Evolutionary conservation across 92 coral and sea anemone genomes (phyloP), one percentile per base, ranked within the genome.

Genomic region (Montipora capitata): DNA sequence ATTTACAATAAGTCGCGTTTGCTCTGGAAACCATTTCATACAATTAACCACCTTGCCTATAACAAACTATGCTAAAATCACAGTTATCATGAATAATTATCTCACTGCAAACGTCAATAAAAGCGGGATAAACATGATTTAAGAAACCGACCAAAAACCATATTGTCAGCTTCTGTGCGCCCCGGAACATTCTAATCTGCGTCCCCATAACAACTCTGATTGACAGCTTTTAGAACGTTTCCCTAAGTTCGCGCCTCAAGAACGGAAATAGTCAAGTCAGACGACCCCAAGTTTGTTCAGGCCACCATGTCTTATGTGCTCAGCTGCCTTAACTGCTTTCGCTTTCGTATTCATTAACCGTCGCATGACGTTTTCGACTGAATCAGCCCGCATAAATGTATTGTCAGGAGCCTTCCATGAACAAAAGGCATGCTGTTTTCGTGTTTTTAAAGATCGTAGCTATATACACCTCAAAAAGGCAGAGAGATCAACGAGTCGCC

Each of bases 241-340:
- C 70, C 41, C 39, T 72, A 79, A 69, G 61, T 61, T 72, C 20
- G 20, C 62, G 79, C 77, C 49, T 39, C 62, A n/a, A 82, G 40
- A 38, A 45, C 52, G 52, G 51, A 63, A 51, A 81, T 81, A 56
- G 72, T 52, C 4, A 59, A 40, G 40, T 15, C 86, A 69, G 85
- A 72, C 67, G 41, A 12, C 14, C 18, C 5, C 7, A 4, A 27
- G 68, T 77, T 85, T 85, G 54, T 76, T 75, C 89, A 85, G 83
- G 74, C 89, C 54, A 10, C 82, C 74, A 18, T 49, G 67, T 64
- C 63, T 18, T 14, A 77, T 85, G 52, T 64, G 27, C 8, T 66
- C 89, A 85, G 89, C 89, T 85, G 89, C 16, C 27, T 7, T 12
- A 8, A 27, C n/a, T 65, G 83, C 76, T 64, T 68, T 76, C 54